Evolutionary conservation across 2,888 invertebrate genomes (phyloP).

Genomic region (Melanotus villosus): DNA sequence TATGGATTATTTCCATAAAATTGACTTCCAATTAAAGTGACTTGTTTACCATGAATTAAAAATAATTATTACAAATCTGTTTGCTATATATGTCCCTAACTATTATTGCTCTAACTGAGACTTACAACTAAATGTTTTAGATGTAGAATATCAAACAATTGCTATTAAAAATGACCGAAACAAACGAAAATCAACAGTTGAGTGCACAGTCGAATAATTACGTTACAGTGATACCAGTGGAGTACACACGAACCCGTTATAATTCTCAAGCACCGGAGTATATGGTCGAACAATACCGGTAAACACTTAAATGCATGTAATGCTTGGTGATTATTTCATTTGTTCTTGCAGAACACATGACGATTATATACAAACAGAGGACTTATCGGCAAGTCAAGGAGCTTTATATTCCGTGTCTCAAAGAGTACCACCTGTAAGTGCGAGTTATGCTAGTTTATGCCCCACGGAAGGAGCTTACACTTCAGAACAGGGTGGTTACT

Average conservation of each 20-base stretch:
- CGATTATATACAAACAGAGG: constrained; percentile 61
- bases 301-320: constrained; percentile 31
- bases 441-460: constrained; percentile 61
- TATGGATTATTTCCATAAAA: not conserved
- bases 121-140: constrained; percentile 27
- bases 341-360: constrained; percentile 55
- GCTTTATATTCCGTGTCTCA: constrained; percentile 74
- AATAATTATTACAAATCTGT: not conserved
- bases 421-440: constrained; percentile 70
- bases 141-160: not conserved
- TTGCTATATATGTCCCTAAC: not conserved
- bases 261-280: constrained; percentile 59
- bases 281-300: constrained; percentile 63
- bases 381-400: constrained; percentile 59
- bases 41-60: not conserved
- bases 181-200: constrained; percentile 57
- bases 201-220: constrained; percentile 56
- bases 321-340: too few relatives aligned
- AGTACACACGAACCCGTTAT: constrained; percentile 60
- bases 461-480: constrained; percentile 55
- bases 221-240: constrained; percentile 61
- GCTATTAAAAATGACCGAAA: constrained; percentile 39
- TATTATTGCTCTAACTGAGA: not conserved
- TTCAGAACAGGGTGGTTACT: constrained; percentile 50
- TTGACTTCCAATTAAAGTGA: not conserved